Conservation (phyloP, 2,113 vertebrate species). For the Heterotis niloticus region DNA sequence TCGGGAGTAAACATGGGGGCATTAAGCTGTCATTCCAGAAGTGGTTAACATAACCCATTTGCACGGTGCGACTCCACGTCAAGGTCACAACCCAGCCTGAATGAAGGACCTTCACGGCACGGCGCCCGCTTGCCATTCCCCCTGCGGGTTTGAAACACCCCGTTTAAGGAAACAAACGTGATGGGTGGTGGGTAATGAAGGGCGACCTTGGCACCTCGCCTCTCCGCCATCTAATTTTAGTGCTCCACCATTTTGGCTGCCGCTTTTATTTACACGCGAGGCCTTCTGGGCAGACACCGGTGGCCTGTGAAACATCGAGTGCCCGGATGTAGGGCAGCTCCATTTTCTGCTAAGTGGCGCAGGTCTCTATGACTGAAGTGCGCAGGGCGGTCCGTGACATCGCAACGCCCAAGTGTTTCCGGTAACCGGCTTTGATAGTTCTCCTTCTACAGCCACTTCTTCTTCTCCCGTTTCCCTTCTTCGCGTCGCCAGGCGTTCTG, state of each 20-base stretch:
- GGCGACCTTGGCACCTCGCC: background rate
- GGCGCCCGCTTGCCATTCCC: background rate
- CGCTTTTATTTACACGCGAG: background rate
- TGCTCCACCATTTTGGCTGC: background rate
- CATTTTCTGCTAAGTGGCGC: slow-evolving; percentile 40
- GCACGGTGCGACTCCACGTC: too few species aligned
- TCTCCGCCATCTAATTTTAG: background rate
- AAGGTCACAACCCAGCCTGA: too few species aligned
- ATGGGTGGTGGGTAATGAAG: background rate
- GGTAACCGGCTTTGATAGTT: slow-evolving; percentile 48
- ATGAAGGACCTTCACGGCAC: too few species aligned
- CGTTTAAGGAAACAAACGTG: background rate
- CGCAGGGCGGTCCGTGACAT: slow-evolving; percentile 50
- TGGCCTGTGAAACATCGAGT: slow-evolving; percentile 22
- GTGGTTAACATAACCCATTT: too few species aligned
- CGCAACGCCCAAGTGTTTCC: slow-evolving; percentile 39
- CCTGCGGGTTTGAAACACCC: background rate
- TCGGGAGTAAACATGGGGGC: too few species aligned
- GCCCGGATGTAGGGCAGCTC: slow-evolving; percentile 31
- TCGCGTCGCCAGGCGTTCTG: slow-evolving; percentile 47
- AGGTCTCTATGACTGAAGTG: slow-evolving; percentile 52
- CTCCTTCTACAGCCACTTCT: background rate
- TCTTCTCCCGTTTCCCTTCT: background rate
- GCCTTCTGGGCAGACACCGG: background rate
- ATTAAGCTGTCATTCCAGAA: too few species aligned